Base-by-base conservation (phyloP, 1,140 invertebrate genomes). In the Ridgeia piscesae region DNA sequence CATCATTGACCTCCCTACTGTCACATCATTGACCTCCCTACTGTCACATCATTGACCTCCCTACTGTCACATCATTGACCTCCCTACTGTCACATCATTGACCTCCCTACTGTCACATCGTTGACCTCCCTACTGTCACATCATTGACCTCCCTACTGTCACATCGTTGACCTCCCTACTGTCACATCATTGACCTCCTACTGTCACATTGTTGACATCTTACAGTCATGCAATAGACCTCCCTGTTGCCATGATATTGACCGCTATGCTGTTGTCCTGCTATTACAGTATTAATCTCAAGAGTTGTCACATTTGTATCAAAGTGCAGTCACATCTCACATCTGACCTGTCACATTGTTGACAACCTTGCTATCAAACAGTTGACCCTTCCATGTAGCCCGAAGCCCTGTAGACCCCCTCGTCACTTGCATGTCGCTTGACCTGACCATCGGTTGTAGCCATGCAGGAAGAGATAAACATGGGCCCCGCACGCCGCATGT, bases 401-500 rank as follows among this genome's bases (percentile, higher is more conserved):
- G 4, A 21, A 77, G 58, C 58, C 0, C 27, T 42, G 42, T 42
- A 42, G n/a, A 4, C 89, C 34, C 89, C 4, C 35, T 33, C n/a
- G 34, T 90, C 89, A 21, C 35, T 2, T 90, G 89, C 89, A 90
- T 90, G 89, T 34, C 6, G 89, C 89, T 42, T 34, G 6, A 90
- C 31, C 89, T 42, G 89, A 14, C 89, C 35, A 0, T 34, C 21
- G 33, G 89, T 90, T 90, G 89, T 93, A 94, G 94, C 94, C 33
- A 92, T 95, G 88, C 94, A 95, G 93, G 95, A 95, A 93, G 94
- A 95, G 93, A 93, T 94, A 89, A 95, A 94, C 93, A 93, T 95
- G 94, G 89, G 94, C 93, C 92, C 95, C 92, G 95, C 95, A 77
- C 94, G 95, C 42, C 95, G 95, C 91, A 95, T 96, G 92, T 96